A percentile compares a stretch with the other conserved stretches of the same genome.
Conservation (phyloP, 2,797 vertebrate species). For the Rachycentron canadum region DNA sequence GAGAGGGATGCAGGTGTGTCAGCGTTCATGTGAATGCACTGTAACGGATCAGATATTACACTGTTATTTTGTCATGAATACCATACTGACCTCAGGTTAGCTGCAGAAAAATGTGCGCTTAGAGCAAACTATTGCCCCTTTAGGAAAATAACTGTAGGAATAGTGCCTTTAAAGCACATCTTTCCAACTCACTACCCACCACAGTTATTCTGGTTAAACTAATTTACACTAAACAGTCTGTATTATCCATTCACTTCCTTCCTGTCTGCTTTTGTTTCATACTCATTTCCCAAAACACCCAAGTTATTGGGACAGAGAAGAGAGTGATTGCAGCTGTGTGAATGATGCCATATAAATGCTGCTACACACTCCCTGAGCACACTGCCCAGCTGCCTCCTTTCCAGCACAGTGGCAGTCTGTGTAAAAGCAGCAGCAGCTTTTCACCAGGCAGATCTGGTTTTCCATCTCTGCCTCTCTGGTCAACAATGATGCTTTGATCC, state of each 20-base stretch:
- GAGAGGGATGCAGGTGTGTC: constrained; percentile 49
- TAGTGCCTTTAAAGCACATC: background rate
- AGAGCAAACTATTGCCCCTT: background rate
- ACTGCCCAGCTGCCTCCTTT: constrained; percentile 54
- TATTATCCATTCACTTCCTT: background rate
- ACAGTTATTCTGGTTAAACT: background rate
- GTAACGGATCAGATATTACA: background rate
- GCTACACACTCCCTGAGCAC: constrained; percentile 21
- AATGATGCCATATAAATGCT: constrained; percentile 52
- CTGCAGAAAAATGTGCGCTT: background rate
- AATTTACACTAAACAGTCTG: background rate
- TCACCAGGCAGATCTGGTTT: constrained; percentile 57
- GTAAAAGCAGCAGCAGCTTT: constrained; percentile 52
- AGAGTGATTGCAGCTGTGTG: constrained; percentile 44
- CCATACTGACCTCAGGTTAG: too few species aligned
- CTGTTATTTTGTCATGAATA: background rate
- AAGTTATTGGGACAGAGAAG: constrained; percentile 19
- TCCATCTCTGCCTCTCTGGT: constrained; percentile 42
- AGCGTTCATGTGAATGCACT: constrained; percentile 15
- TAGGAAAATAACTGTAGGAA: too few species aligned
- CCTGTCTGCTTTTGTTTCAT: constrained; percentile 2
- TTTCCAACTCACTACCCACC: background rate
- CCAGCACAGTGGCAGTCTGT: constrained; percentile 70
- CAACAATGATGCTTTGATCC: constrained; percentile 69
- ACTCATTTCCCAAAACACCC: background rate